A percentile compares a stretch with the other conserved stretches of the same genome.
These are phyloP conservation scores for Premnoplex brunnescens DNA, from an alignment of 2,797 vertebrate species.

Conservation along the genomic window DNA sequence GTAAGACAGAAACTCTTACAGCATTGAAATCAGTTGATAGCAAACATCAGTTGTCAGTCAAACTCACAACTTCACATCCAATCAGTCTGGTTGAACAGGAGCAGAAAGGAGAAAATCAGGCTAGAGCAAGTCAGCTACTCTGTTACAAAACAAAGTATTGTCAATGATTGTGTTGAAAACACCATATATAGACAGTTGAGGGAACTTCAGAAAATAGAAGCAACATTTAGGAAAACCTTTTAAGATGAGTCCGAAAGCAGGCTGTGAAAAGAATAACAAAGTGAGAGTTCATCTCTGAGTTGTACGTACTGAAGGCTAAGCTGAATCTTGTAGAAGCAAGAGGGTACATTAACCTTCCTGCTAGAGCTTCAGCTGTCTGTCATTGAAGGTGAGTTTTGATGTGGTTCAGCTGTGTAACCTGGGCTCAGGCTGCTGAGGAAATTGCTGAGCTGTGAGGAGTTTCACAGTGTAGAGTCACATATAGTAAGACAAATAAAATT, in stretches of 20 bases:
- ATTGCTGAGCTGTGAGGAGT: background rate
- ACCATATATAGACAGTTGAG: background rate
- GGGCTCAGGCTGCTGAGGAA: background rate
- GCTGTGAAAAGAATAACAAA: background rate
- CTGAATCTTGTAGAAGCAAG: background rate
- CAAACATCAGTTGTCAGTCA: background rate
- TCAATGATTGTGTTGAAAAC: background rate
- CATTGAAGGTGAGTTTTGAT: background rate
- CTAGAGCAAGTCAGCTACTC: background rate
- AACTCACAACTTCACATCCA: background rate
- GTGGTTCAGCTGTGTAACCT: background rate
- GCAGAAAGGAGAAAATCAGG: background rate
- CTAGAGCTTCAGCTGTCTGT: background rate
- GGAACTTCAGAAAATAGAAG: background rate
- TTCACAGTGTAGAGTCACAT: fast-evolving
- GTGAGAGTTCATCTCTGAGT: background rate
- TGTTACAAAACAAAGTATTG: background rate
- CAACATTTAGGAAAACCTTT: background rate
- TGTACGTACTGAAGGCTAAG: background rate
- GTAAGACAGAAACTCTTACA: background rate
- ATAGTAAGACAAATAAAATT: fast-evolving
- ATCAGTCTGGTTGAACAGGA: background rate
- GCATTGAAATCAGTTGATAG: background rate
- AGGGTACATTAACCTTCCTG: background rate
- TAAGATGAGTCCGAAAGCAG: background rate